Base-by-base conservation (phyloP, 1,140 invertebrate genomes). In the Planococcus citri region DNA sequence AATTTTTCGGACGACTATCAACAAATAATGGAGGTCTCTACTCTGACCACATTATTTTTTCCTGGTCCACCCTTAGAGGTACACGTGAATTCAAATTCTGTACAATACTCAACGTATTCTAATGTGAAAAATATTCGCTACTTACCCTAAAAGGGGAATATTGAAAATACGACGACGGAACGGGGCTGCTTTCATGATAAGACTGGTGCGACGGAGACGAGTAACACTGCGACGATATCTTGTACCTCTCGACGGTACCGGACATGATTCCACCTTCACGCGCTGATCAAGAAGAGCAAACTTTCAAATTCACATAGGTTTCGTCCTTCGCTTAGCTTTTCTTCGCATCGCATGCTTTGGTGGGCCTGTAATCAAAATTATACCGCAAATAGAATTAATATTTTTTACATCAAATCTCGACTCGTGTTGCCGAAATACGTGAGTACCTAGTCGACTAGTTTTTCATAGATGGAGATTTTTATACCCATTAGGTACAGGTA, bases 131-230 rank as follows among this genome's bases (percentile, higher is more conserved):
- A 12, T 33, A 3, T 3, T 33, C 4, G 3, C 12, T 10, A 64
- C 60, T 64, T 17, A 64, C 60, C 60, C 60, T 64, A 17, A 64
- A 64, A 10, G 60, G 60, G 3, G 60, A 64, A 25, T 25, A 64
- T 27, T 64, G 60, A 27, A 64, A 64, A 64, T 64, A 64, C 3
- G 60, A 64, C 60, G 60, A 64, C 21, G 60, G 60, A 24, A 57
- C 21, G 2, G 68, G 24, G 17, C 29, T 27, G 14, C n/a, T 27
- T 27, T 38, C 24, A 57, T 38, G 10, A 37, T 27, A 38, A 57
- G 37, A 22, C 20, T 38, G 33, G 21, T 51, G 68, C 21, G 41
- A 51, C n/a, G 38, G 33, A 8, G 24, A 69, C 4, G 38, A 51
- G 20, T 38, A 38, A 22, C 24, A 41, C 37, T 17, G 68, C 27